These are phyloP conservation scores for Mus musculus DNA, from an alignment of 2,113 vertebrate genomes.

Conservation along the genomic window DNA sequence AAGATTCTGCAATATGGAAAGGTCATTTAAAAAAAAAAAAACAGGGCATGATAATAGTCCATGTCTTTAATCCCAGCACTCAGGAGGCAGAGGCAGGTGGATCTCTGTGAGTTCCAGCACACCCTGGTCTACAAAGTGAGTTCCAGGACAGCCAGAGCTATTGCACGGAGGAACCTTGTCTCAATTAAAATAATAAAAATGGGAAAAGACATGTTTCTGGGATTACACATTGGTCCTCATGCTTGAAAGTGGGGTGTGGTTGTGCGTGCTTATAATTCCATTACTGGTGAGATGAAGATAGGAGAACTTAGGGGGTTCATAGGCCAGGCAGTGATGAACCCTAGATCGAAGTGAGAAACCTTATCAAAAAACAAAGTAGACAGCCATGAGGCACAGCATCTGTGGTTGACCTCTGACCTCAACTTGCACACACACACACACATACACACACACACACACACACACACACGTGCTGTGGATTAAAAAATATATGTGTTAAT, in stretches of 20 bases:
- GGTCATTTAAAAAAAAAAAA: neutral
- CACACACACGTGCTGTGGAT: too few species aligned
- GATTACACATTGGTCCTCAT: neutral
- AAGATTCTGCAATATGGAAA: neutral
- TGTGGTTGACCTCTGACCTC: neutral
- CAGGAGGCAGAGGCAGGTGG: neutral
- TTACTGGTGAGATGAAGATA: too few species aligned
- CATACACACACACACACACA: too few species aligned
- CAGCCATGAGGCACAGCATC: neutral
- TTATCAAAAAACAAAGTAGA: neutral
- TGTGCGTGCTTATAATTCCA: neutral
- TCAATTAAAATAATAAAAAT: neutral
- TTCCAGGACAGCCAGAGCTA: neutral
- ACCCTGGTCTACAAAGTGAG: neutral
- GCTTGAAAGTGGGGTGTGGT: neutral
- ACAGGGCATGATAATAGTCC: too few species aligned
- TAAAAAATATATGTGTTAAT: neutral
- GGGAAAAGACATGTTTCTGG: neutral
- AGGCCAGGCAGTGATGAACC: neutral
- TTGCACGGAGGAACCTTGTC: neutral
- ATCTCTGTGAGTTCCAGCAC: neutral
- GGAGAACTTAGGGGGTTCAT: too few species aligned
- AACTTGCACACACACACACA: neutral
- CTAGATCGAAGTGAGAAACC: neutral
- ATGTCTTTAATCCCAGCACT: neutral